These are phyloP conservation scores for Drosophila parabipectinata DNA, from an alignment of 1,140 invertebrate genomes.

Conservation along the genomic window DNA sequence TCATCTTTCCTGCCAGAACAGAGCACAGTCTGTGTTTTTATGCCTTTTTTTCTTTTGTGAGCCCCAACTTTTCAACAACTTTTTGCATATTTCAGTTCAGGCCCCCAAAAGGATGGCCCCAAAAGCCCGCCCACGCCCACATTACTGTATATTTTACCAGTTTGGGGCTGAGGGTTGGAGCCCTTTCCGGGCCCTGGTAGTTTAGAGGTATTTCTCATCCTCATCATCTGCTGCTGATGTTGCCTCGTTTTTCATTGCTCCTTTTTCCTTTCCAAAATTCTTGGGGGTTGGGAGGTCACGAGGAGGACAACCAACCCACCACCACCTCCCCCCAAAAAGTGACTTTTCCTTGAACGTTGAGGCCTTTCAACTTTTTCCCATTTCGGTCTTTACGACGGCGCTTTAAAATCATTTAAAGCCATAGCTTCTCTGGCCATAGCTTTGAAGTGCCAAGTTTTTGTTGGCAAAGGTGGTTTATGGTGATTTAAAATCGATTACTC, in stretches of 20 bases:
- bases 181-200: constrained; percentile 33
- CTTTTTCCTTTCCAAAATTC: constrained; percentile 39
- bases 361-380: constrained; percentile 5
- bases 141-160: constrained; percentile 72
- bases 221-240: constrained; percentile 28
- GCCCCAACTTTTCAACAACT: constrained; percentile 67
- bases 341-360: constrained; percentile 42
- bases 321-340: constrained; percentile 37
- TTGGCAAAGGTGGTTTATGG: constrained; percentile 21
- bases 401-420: constrained; percentile 34
- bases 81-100: constrained; percentile 71
- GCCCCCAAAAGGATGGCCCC: constrained; percentile 8
- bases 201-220: constrained; percentile 64
- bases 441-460: constrained; percentile 40
- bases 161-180: constrained; percentile 11
- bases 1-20: constrained; percentile 12
- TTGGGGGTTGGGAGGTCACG: constrained; percentile 2
- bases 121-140: constrained; percentile 15
- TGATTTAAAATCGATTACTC: constrained; percentile 59
- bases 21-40: constrained; percentile 42
- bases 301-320: neutral
- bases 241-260: constrained; percentile 36
- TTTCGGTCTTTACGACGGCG: neutral
- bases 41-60: constrained; percentile 45
- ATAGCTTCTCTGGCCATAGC: neutral